Evolutionary conservation across 2,888 invertebrate species (phyloP).

Genomic region (Spisula solida): DNA sequence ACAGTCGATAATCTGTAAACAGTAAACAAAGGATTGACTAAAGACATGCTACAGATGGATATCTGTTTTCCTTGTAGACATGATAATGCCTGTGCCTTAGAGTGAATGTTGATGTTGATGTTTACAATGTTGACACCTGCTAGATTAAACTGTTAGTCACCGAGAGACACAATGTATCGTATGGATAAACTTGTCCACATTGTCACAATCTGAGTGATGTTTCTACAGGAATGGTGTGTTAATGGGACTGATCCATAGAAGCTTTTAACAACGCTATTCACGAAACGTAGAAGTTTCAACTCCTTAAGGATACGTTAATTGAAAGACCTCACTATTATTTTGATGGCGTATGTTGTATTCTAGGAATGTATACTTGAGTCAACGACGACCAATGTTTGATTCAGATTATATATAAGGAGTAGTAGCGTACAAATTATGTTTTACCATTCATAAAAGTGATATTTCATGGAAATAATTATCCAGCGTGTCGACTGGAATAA

Average conservation of each 20-base stretch:
- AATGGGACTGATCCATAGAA: not conserved
- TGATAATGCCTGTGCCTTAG: not conserved
- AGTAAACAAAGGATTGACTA: not conserved
- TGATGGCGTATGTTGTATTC: too few relatives aligned
- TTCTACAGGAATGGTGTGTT: conserved; percentile 1
- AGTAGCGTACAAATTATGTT: too few relatives aligned
- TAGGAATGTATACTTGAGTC: too few relatives aligned
- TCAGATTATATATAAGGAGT: too few relatives aligned
- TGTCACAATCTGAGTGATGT: not conserved
- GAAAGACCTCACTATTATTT: not conserved
- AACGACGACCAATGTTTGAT: too few relatives aligned
- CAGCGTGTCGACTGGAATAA: too few relatives aligned
- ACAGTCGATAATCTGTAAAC: not conserved
- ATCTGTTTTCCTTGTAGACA: not conserved
- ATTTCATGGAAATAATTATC: too few relatives aligned
- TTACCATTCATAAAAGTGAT: too few relatives aligned
- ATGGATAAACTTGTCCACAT: not conserved
- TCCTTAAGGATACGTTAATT: not conserved
- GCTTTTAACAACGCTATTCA: conserved; percentile 5
- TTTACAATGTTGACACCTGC: not conserved
- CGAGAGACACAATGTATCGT: not conserved
- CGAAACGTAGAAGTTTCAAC: not conserved
- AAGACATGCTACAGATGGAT: not conserved
- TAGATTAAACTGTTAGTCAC: not conserved
- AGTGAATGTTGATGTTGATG: not conserved